Evolutionary conservation across 2,113 vertebrate genomes (phyloP).

Genomic region (Montifringilla adamsi): DNA sequence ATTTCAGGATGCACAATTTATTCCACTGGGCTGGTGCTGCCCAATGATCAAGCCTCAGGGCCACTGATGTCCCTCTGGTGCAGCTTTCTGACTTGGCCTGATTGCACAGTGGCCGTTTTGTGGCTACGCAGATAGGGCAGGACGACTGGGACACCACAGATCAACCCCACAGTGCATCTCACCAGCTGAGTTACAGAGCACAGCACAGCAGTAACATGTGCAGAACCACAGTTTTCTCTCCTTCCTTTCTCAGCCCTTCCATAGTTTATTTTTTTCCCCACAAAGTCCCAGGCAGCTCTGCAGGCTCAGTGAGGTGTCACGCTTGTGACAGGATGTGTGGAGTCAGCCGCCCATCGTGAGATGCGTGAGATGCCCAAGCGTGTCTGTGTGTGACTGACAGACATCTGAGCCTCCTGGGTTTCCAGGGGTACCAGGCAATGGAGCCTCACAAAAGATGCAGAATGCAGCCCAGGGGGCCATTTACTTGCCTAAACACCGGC

Average conservation of each 20-base stretch:
- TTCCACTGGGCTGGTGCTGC: not conserved
- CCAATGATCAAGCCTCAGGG: not conserved
- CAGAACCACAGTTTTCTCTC: not conserved
- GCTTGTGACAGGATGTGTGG: not conserved
- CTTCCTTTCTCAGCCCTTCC: not conserved
- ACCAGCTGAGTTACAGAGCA: not conserved
- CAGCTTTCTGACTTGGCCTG: not conserved
- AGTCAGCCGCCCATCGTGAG: not conserved
- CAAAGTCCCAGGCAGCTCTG: not conserved
- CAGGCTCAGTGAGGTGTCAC: not conserved
- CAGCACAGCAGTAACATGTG: not conserved
- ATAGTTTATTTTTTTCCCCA: not conserved
- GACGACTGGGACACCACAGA: not conserved
- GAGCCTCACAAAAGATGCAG: not conserved
- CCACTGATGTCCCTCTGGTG: too few species aligned
- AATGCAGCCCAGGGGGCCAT: not conserved
- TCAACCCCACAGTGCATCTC: not conserved
- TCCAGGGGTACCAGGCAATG: not conserved
- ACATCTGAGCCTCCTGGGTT: not conserved
- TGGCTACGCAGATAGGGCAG: not conserved
- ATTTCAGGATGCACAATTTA: not conserved
- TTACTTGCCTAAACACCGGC: not conserved
- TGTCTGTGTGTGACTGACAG: not conserved
- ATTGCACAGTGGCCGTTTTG: not conserved
- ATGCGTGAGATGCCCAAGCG: fast-evolving